Evolutionary conservation across 2,888 invertebrate genomes (phyloP).

Genomic region (Aproaerema taeniolella): DNA sequence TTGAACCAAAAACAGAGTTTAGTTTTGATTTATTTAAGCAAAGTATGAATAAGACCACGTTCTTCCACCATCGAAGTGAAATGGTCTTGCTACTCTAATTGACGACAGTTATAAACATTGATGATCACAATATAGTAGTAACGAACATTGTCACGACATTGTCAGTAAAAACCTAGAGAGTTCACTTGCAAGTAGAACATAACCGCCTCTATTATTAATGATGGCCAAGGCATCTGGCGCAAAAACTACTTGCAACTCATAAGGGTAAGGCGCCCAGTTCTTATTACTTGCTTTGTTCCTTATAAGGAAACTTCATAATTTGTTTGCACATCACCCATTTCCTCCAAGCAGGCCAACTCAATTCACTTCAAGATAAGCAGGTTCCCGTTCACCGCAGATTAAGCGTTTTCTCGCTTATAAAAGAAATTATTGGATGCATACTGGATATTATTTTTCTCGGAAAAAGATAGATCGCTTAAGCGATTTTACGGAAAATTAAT

Average conservation of each 20-base stretch:
- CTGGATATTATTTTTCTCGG: conserved; percentile 64
- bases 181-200: conserved; percentile 39
- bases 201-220: conserved; percentile 50
- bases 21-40: no score
- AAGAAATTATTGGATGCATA: conserved; percentile 50
- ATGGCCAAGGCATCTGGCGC: conserved; percentile 26
- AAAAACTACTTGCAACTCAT: conserved; percentile 45
- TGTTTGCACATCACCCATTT: conserved; percentile 52
- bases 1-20: no score
- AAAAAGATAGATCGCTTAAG: conserved; percentile 69
- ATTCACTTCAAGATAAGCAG: conserved; percentile 52
- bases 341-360: conserved; percentile 43
- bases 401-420: conserved; percentile 42
- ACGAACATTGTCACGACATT: no score
- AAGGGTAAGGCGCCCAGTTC: conserved; percentile 41
- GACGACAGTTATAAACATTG: no score
- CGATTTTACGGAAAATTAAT: conserved; percentile 73
- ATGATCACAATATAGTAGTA: no score
- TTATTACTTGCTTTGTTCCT: conserved; percentile 41
- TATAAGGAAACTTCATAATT: conserved; percentile 61
- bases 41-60: no score
- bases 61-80: no score
- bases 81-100: no score
- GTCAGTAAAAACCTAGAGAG: conserved; percentile 36
- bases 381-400: conserved; percentile 48